These are phyloP conservation scores for Dromiciops gliroides DNA, from an alignment of 2,113 vertebrate genomes.

Conservation along the genomic window DNA sequence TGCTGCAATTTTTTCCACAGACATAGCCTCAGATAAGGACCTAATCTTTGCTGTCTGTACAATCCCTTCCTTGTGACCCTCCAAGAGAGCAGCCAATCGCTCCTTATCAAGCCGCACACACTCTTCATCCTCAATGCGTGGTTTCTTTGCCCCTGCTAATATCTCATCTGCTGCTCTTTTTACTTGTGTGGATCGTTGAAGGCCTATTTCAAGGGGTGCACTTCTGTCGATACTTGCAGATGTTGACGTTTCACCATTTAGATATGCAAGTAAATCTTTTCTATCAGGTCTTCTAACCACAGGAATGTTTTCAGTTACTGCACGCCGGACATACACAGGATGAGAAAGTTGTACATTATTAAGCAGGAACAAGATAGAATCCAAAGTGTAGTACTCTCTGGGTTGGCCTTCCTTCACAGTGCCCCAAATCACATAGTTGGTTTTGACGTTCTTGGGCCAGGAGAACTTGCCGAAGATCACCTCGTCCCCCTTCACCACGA, in stretches of 20 bases:
- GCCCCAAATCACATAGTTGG: conserved; percentile 98
- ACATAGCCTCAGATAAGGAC: no score
- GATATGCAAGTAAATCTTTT: conserved; percentile 96
- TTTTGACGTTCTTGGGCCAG: conserved; percentile 98
- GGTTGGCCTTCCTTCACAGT: conserved; percentile 97
- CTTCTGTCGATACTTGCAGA: no score
- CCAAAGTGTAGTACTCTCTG: conserved; percentile 98
- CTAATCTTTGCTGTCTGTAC: no score
- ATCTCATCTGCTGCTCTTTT: no score
- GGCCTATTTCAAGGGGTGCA: no score
- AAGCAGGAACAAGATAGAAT: conserved; percentile 97
- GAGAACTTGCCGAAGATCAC: conserved; percentile 99
- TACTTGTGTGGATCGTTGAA: no score
- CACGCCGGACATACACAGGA: conserved; percentile 96
- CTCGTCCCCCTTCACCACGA: conserved; percentile 96
- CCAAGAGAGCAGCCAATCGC: no score
- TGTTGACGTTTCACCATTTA: conserved; percentile 98
- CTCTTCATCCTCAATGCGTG: no score
- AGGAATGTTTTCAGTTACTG: conserved; percentile 99
- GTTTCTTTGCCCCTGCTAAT: no score
- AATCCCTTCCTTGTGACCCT: no score
- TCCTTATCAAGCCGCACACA: no score
- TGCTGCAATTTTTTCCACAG: no score
- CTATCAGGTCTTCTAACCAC: conserved; percentile 98
- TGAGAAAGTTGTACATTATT: conserved; percentile 99